These are phyloP conservation scores for Tor tambroides DNA, from an alignment of 2,113 vertebrate genomes.

Conservation along the genomic window DNA sequence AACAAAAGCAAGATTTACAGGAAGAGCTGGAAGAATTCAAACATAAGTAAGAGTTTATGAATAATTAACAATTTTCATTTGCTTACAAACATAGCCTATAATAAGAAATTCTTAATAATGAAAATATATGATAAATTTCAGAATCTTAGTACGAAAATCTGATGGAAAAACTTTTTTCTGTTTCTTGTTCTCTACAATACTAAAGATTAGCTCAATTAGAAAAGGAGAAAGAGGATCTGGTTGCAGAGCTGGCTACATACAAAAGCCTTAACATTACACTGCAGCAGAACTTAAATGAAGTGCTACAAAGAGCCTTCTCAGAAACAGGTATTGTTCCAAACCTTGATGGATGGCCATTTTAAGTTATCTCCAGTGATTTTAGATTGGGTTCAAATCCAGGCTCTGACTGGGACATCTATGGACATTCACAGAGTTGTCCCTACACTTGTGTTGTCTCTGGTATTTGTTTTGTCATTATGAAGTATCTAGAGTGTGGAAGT, in stretches of 20 bases:
- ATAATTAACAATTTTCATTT: not conserved
- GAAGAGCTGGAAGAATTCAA: not conserved
- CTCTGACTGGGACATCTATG: not conserved
- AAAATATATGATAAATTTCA: not conserved
- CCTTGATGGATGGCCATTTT: too few species aligned
- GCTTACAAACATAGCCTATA: not conserved
- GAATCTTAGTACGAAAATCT: not conserved
- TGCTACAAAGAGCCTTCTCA: slow-evolving; percentile 9
- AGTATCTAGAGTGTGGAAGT: too few species aligned
- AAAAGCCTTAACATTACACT: slow-evolving; percentile 5
- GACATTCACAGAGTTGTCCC: not conserved
- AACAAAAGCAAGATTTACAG: not conserved
- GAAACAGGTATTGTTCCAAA: not conserved
- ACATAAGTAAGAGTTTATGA: not conserved
- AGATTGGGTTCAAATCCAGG: too few species aligned
- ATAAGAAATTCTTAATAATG: not conserved
- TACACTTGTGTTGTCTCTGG: not conserved
- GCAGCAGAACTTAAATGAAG: not conserved
- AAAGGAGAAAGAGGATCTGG: not conserved
- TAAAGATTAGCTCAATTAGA: not conserved
- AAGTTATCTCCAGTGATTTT: too few species aligned
- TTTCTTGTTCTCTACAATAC: not conserved
- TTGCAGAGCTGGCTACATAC: not conserved
- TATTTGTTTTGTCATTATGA: not conserved
- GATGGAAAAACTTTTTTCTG: not conserved